These are phyloP conservation scores for Phasianus colchicus DNA, from an alignment of 2,113 vertebrate genomes.

Conservation along the genomic window DNA sequence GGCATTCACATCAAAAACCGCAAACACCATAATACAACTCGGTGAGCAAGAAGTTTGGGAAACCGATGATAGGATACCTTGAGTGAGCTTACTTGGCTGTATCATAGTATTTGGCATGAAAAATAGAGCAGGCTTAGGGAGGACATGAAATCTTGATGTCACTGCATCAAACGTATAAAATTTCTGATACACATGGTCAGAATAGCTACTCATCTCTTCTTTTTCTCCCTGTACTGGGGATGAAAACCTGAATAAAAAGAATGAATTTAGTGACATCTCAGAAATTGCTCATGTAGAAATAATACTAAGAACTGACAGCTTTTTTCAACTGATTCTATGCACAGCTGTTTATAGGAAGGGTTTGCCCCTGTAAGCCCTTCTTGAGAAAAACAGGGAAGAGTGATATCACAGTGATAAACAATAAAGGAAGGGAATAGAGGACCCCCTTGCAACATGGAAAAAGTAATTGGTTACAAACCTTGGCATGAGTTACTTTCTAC, in stretches of 20 bases:
- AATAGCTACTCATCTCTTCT: neutral
- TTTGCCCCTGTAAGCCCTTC: neutral
- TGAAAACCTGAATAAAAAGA: neutral
- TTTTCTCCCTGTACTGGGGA: neutral
- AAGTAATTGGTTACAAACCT: constrained; percentile 23
- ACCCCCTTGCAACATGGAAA: neutral
- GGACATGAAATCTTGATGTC: neutral
- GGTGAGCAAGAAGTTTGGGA: neutral
- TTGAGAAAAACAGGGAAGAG: neutral
- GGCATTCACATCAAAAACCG: neutral
- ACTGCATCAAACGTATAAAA: neutral
- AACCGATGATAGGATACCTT: neutral
- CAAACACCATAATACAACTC: neutral
- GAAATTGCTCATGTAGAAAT: neutral
- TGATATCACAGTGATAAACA: neutral
- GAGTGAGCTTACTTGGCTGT: neutral
- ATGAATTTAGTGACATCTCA: neutral
- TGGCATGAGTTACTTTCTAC: neutral
- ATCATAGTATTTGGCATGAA: neutral
- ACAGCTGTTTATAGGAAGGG: neutral
- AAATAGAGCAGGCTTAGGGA: neutral
- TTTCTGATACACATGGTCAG: neutral
- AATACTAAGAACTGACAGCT: neutral
- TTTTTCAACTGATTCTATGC: neutral
- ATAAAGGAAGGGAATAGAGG: neutral